phyloP scores from a whole-genome alignment of 2,888 invertebrate species.

The Unio pictorum region DNA sequence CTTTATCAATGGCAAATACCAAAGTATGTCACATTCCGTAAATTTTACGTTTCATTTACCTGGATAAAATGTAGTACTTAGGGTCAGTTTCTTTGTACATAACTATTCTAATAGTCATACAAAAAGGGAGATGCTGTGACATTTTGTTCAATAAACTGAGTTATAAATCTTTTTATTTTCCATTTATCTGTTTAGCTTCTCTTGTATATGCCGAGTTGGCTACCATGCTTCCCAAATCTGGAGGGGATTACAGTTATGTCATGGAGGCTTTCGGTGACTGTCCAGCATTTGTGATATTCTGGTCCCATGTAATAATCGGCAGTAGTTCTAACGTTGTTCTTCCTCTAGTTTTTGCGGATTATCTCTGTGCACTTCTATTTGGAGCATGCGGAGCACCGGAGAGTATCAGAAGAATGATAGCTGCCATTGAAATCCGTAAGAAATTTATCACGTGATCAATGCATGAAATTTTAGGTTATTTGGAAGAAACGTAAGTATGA shows the following conservation, averaged over 20 bases:
- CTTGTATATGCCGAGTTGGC: slow-evolving; percentile 86
- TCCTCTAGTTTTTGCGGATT: slow-evolving; percentile 70
- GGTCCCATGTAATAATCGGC: slow-evolving; percentile 46
- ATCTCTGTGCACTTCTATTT: slow-evolving; percentile 46
- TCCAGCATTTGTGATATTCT: slow-evolving; percentile 75
- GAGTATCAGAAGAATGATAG: slow-evolving; percentile 31
- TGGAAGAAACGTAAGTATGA: not conserved
- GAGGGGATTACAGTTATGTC: slow-evolving; percentile 85
- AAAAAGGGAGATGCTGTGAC: too few species aligned
- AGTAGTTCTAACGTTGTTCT: slow-evolving; percentile 63
- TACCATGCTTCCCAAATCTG: slow-evolving; percentile 83
- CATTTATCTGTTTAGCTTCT: too few species aligned
- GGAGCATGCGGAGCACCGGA: slow-evolving; percentile 42
- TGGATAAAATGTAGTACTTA: too few species aligned
- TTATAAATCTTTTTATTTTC: too few species aligned
- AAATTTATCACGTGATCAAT: too few species aligned
- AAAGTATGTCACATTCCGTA: too few species aligned
- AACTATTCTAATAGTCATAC: too few species aligned
- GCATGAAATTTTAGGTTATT: not conserved
- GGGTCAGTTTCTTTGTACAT: too few species aligned
- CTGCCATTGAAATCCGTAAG: slow-evolving; percentile 15
- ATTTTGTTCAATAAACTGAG: too few species aligned
- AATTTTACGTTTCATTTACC: too few species aligned
- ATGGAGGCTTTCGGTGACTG: slow-evolving; percentile 71
- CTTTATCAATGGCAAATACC: too few species aligned